Percentiles rank a stretch among this genome's conserved stretches.
Conservation (phyloP, 1,140 invertebrate genomes). For the Lethrus apterus region DNA sequence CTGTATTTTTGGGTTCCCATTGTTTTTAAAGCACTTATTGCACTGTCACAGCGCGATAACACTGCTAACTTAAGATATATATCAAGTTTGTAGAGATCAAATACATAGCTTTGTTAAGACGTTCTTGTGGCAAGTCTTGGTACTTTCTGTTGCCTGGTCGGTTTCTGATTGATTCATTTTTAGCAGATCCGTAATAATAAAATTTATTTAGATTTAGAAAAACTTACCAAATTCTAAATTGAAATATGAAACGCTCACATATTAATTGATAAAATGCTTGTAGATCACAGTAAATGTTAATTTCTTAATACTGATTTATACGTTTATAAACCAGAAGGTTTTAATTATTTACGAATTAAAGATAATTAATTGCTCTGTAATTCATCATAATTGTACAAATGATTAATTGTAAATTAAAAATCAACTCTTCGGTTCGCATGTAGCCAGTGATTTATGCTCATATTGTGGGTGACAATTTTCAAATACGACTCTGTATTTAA, state of each 20-base stretch:
- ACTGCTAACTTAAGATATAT: slow-evolving; percentile 3
- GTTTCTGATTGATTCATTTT: slow-evolving; percentile 16
- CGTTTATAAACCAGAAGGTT: too few species aligned
- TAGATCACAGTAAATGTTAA: too few species aligned
- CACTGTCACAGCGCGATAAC: slow-evolving; percentile 7
- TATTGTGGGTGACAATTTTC: background rate
- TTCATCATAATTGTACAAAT: too few species aligned
- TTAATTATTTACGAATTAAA: too few species aligned
- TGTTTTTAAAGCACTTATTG: slow-evolving; percentile 1
- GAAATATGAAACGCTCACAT: background rate
- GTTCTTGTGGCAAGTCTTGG: slow-evolving; percentile 7
- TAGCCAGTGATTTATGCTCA: too few species aligned
- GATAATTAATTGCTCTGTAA: too few species aligned
- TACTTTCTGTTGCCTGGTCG: slow-evolving; percentile 5
- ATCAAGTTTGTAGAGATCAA: slow-evolving; percentile 14
- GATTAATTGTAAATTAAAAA: too few species aligned
- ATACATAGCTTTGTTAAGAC: slow-evolving; percentile 18
- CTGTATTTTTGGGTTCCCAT: slow-evolving; percentile 2
- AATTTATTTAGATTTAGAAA: background rate
- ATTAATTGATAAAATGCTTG: background rate
- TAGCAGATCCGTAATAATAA: slow-evolving; percentile 14
- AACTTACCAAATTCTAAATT: background rate
- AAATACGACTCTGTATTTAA: slow-evolving; percentile 10
- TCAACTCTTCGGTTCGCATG: too few species aligned
- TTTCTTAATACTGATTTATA: too few species aligned